Conservation (phyloP, 2,797 vertebrate species). For the Aplochiton taeniatus region DNA sequence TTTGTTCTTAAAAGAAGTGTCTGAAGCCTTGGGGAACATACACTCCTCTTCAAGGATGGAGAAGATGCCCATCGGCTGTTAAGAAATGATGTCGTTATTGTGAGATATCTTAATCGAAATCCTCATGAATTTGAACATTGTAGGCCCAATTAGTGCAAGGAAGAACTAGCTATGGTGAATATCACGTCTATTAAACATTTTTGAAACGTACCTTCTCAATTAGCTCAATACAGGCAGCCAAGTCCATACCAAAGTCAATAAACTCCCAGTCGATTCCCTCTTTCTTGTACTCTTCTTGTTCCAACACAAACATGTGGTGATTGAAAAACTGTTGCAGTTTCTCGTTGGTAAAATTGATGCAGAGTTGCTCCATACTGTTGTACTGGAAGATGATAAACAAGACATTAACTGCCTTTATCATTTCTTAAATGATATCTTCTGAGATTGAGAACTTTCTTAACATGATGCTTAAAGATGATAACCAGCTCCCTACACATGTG, state of each 20-base stretch:
- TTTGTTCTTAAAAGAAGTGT: conserved; percentile 83
- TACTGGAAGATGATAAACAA: conserved; percentile 46
- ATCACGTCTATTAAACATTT: too few relatives aligned
- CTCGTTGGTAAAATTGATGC: conserved; percentile 86
- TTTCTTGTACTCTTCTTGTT: conserved; percentile 69
- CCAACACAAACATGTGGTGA: conserved; percentile 82
- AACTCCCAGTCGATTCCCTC: conserved; percentile 62
- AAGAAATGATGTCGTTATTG: neutral
- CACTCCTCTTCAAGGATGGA: conserved; percentile 86
- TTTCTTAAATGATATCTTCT: too few relatives aligned
- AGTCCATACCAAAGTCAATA: conserved; percentile 61
- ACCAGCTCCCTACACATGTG: too few relatives aligned
- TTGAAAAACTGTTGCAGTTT: conserved; percentile 87
- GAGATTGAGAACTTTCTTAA: neutral
- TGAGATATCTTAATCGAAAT: too few relatives aligned
- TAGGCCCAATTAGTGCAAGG: neutral
- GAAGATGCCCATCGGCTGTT: conserved; percentile 78
- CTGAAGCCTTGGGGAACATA: conserved; percentile 82
- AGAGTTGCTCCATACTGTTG: conserved; percentile 83
- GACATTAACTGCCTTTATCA: too few relatives aligned
- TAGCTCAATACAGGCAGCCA: conserved; percentile 68
- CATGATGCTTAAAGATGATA: neutral
- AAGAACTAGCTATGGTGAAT: too few relatives aligned
- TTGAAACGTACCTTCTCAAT: conserved; percentile 66
- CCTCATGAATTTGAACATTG: neutral